Base-by-base conservation (phyloP, 2,888 invertebrate species). In the Netelia virgata region DNA sequence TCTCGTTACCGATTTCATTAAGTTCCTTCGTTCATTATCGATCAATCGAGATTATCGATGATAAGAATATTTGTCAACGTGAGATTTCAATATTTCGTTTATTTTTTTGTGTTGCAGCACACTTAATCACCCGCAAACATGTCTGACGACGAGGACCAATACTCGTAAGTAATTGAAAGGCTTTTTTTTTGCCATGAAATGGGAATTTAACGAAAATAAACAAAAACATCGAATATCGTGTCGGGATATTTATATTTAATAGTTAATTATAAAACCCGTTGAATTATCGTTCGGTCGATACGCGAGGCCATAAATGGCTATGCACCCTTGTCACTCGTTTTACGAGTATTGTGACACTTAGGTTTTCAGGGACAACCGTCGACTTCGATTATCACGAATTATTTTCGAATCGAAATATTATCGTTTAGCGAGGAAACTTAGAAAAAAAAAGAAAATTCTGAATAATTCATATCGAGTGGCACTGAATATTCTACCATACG, bases 81-180 rank as follows among this genome's bases (percentile, higher is more conserved):
- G 28, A 14, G 28, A 16, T 23, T 53, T 77, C 77, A 53, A 66
- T 75, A 55, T 82, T 18, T 78, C 18, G 64, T 68, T 77, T 70
- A 84, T 79, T 87, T 89, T 88, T 89, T 90, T 91, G 89, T 92
- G 91, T 95, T 95, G n/a, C 94, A 95, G 96, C 94, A 94, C 94
- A 94, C 93, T 94, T 95, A 95, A 95, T 94, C 94, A 94, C 94
- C 94, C 94, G 95, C 94, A 96, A 97, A 94, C 96, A 98, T 98
- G 98, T 98, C 98, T 95, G 98, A 98, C 96, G 98, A 98, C 94
- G 98, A 98, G 95, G 97, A 97, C 96, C 95, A 95, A 93, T 98
- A 98, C 96, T 97, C 98, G 98, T 98, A 96, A 98, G 98, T 97
- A 95, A 83, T 76, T 55, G 6, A 53, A 50, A 16, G 6, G n/a